phyloP scores from a whole-genome alignment of 2,113 vertebrate species.

The Turnix velox region DNA sequence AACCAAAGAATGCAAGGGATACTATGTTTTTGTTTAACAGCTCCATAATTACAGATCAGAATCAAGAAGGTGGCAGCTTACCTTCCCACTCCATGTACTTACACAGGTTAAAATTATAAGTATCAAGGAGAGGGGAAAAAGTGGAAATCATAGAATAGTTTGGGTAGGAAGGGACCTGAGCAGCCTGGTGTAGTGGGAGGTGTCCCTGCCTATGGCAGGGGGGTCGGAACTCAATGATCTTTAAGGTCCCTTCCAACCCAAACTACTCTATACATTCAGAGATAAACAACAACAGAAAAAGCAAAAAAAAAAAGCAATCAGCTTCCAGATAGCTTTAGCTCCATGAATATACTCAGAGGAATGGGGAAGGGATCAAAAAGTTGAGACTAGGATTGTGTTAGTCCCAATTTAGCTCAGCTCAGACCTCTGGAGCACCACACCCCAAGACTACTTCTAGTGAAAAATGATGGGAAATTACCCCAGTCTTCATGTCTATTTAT shows the following conservation, averaged over 20 bases:
- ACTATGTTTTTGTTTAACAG: background rate
- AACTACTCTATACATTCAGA: background rate
- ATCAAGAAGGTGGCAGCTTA: background rate
- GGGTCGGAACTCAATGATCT: too few species aligned
- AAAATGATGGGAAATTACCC: background rate
- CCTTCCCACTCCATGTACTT: background rate
- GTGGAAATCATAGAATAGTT: too few species aligned
- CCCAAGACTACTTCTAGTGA: background rate
- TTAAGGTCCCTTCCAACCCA: too few species aligned
- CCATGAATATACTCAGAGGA: background rate
- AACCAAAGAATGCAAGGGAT: background rate
- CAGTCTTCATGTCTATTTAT: background rate
- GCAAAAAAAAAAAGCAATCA: rapidly evolving
- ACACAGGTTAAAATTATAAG: background rate
- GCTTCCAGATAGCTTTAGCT: background rate
- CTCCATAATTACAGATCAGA: background rate
- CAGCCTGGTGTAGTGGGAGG: too few species aligned
- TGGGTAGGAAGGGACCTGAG: too few species aligned
- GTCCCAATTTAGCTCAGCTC: slow-evolving; percentile 27
- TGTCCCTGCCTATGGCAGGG: too few species aligned
- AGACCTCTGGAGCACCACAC: background rate
- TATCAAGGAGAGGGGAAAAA: background rate
- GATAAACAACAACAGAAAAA: background rate
- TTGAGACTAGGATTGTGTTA: background rate
- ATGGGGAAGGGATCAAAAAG: slow-evolving; percentile 17